These are phyloP conservation scores for Margaritifera margaritifera DNA, from an alignment of 2,888 invertebrate species.

Conservation along the genomic window DNA sequence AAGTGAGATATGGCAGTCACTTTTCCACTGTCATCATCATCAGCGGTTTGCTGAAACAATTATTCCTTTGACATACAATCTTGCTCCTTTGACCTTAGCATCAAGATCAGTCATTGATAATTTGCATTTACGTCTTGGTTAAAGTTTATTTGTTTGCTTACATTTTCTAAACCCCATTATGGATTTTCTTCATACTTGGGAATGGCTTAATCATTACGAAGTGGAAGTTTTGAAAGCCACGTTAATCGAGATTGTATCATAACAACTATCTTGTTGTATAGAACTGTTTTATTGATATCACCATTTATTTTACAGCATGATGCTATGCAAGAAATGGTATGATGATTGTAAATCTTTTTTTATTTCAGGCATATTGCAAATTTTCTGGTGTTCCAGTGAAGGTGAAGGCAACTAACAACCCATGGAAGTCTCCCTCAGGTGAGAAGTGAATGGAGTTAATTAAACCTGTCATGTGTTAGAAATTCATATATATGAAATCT, in stretches of 20 bases:
- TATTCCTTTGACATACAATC: no score
- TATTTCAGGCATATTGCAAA: constrained; percentile 79
- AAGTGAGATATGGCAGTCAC: no score
- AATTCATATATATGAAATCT: no score
- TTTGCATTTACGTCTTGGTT: no score
- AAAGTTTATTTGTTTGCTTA: not conserved
- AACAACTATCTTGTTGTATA: not conserved
- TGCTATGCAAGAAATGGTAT: constrained; percentile 1
- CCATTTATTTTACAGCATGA: not conserved
- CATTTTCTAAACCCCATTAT: constrained; percentile 1
- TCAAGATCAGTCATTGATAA: no score
- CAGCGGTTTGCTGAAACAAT: no score
- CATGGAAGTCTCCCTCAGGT: constrained; percentile 83
- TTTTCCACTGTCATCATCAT: no score
- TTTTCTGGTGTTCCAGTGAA: constrained; percentile 85
- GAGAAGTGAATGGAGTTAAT: constrained; percentile 45
- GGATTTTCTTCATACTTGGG: not conserved
- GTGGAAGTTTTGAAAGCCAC: no score
- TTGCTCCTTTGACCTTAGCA: no score
- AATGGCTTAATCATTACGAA: not conserved
- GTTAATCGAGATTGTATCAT: no score
- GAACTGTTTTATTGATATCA: not conserved
- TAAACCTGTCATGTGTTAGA: not conserved
- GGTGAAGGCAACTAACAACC: constrained; percentile 81
- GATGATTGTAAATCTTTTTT: constrained; percentile 15